A percentile compares a stretch with the other conserved stretches of the same genome.
Conservation (phyloP, 2,888 invertebrate species). For the Elmis aenea region DNA sequence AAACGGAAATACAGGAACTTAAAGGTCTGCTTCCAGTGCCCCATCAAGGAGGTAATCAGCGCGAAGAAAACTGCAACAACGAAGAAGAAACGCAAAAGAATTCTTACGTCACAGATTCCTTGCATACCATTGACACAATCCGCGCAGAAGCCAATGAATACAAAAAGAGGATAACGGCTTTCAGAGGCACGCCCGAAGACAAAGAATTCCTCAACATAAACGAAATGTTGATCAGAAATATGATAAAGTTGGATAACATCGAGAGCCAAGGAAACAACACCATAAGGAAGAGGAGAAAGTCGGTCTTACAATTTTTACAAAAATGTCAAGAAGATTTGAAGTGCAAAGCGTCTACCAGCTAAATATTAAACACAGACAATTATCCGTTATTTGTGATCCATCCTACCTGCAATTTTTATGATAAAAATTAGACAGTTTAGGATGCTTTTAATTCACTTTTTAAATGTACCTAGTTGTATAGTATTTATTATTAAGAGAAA, state of each 20-base stretch:
- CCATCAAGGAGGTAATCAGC: slow-evolving; percentile 1
- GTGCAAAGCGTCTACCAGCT: too few relatives aligned
- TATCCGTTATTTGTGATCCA: too few relatives aligned
- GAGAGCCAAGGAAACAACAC: slow-evolving; percentile 2
- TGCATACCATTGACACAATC: slow-evolving; percentile 5
- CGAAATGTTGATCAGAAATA: slow-evolving; percentile 1
- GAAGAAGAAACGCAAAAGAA: too few relatives aligned
- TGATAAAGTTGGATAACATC: slow-evolving; percentile 5
- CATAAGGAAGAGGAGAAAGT: slow-evolving; percentile 4
- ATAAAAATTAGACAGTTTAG: too few relatives aligned
- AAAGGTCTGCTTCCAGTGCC: too few relatives aligned
- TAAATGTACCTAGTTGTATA: too few relatives aligned
- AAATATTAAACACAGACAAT: too few relatives aligned
- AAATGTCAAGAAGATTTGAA: slow-evolving; percentile 8
- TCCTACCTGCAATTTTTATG: too few relatives aligned
- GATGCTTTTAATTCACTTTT: too few relatives aligned
- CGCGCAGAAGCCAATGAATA: slow-evolving; percentile 1
- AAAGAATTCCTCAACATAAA: slow-evolving; percentile 1
- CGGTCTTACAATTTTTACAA: slow-evolving; percentile 1
- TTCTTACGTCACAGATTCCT: slow-evolving; percentile 4
- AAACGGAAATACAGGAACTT: slow-evolving; percentile 4
- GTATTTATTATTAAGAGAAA: too few relatives aligned
- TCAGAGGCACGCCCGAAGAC: slow-evolving; percentile 2
- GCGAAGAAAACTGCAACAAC: slow-evolving; percentile 1
- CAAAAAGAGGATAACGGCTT: slow-evolving; percentile 2